These are phyloP conservation scores for Tetramorium simillimum DNA, from an alignment of 1,140 invertebrate genomes.

Conservation along the genomic window DNA sequence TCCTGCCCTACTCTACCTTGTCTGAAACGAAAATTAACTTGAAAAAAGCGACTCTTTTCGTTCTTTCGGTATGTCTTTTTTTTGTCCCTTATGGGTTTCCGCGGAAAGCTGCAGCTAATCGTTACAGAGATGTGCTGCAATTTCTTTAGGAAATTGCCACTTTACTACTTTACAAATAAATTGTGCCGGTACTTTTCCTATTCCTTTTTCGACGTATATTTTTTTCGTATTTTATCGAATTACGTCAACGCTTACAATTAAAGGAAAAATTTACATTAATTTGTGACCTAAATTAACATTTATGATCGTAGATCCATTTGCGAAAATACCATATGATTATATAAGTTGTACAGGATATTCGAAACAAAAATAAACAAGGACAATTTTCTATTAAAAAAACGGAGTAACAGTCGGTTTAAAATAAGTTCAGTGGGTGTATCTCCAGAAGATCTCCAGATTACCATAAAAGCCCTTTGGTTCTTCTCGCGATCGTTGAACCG, in stretches of 20 bases:
- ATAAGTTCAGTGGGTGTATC: not conserved
- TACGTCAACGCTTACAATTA: not conserved
- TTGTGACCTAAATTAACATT: not conserved
- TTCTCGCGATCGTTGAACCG: constrained; percentile 33
- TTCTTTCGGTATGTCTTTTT: not conserved
- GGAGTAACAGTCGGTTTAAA: not conserved
- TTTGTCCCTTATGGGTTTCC: not conserved
- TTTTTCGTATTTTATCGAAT: not conserved
- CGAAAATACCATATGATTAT: not conserved
- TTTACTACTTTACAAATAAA: not conserved
- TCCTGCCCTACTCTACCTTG: constrained; percentile 5
- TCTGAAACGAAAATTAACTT: constrained; percentile 23
- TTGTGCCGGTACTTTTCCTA: not conserved
- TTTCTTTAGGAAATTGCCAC: constrained; percentile 8
- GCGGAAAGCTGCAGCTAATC: not conserved
- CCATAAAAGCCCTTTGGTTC: constrained; percentile 24
- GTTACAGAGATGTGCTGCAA: not conserved
- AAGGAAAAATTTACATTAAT: not conserved
- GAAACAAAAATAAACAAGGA: not conserved
- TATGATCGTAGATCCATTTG: not conserved
- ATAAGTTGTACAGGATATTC: not conserved
- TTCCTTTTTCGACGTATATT: not conserved
- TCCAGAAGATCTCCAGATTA: constrained; percentile 4
- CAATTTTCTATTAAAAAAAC: constrained; percentile 19
- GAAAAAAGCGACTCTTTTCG: not conserved